A percentile compares a stretch with the other conserved stretches of the same genome.
Conservation (phyloP, 2,797 vertebrate species). For the Sus cebifrons region DNA sequence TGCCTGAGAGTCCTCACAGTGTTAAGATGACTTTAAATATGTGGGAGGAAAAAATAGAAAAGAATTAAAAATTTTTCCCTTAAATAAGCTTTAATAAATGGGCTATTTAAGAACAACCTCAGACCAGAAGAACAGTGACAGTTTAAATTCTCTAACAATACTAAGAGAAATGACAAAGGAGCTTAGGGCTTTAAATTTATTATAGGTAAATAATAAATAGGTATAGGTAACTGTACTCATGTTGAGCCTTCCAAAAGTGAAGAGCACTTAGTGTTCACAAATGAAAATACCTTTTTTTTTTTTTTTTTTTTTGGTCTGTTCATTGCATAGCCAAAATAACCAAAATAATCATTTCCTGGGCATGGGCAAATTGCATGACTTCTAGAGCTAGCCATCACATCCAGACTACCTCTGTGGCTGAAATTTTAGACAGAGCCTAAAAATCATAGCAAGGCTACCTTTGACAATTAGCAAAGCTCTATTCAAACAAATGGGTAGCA, state of each 20-base stretch:
- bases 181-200: background rate
- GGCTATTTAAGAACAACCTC: background rate
- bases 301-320: background rate
- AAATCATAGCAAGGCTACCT: background rate
- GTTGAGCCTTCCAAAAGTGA: background rate
- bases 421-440: background rate
- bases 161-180: background rate
- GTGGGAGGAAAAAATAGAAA: background rate
- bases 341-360: background rate
- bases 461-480: background rate
- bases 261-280: background rate
- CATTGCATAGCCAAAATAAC: background rate
- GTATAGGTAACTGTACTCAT: background rate
- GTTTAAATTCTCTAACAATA: slow-evolving; percentile 7
- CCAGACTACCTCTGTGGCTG: background rate
- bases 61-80: background rate
- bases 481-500: background rate
- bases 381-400: background rate
- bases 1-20: background rate
- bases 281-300: background rate
- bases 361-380: background rate
- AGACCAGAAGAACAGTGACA: background rate
- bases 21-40: slow-evolving; percentile 24
- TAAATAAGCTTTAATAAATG: slow-evolving; percentile 23
- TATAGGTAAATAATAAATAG: too few relatives aligned